Evolutionary conservation across 2,888 invertebrate genomes (phyloP).

Genomic region (Zaprionus bogoriensis): DNA sequence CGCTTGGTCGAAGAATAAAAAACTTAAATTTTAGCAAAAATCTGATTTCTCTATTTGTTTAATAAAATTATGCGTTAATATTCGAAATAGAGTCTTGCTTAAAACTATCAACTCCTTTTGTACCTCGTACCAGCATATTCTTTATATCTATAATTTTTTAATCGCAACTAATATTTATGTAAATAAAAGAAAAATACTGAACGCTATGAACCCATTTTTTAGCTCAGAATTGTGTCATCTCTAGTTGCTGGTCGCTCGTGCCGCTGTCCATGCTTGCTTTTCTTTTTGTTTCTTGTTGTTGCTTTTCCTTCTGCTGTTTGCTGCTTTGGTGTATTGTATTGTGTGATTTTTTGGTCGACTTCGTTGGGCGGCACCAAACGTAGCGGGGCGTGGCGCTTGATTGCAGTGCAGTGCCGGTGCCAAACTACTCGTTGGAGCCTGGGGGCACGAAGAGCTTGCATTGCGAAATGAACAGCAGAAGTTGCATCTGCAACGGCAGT

Average conservation of each 20-base stretch:
- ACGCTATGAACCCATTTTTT: too few species aligned
- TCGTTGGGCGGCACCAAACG: conserved; percentile 21
- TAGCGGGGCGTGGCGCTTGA: conserved; percentile 27
- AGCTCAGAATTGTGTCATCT: conserved; percentile 22
- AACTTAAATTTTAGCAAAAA: too few species aligned
- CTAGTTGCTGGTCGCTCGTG: conserved; percentile 2
- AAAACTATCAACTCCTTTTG: too few species aligned
- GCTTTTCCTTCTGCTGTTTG: conserved; percentile 45
- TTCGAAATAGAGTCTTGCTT: too few species aligned
- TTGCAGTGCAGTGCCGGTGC: conserved; percentile 50
- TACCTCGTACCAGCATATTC: too few species aligned
- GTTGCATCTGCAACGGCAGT: conserved; percentile 12
- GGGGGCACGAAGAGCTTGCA: conserved; percentile 51
- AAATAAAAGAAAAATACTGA: too few species aligned
- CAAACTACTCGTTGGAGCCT: conserved; percentile 61
- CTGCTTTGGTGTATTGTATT: conserved; percentile 66
- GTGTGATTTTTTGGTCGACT: conserved; percentile 64
- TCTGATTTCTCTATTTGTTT: too few species aligned
- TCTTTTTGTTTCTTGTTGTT: conserved; percentile 19
- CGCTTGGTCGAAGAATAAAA: too few species aligned
- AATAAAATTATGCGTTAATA: too few species aligned
- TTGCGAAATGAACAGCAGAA: conserved; percentile 59
- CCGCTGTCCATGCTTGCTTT: background rate
- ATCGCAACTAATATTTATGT: background rate
- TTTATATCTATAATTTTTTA: too few species aligned